These are phyloP conservation scores for Telenomus remus DNA, from an alignment of 1,140 invertebrate genomes.

Conservation along the genomic window DNA sequence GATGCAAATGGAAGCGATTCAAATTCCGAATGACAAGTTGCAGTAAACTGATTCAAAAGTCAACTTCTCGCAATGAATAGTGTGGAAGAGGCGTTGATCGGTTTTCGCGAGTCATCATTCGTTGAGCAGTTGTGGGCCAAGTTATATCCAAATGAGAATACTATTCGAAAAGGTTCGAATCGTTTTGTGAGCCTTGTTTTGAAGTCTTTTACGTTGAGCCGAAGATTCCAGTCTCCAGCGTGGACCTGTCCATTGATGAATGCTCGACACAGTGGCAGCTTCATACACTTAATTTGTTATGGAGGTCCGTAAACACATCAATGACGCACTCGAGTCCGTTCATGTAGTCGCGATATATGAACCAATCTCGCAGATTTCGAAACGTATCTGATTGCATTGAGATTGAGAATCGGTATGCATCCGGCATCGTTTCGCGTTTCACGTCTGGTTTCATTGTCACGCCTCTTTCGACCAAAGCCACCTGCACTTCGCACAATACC, in stretches of 20 bases:
- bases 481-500: constrained; percentile 78
- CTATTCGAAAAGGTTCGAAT: too few species aligned
- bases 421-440: constrained; percentile 77
- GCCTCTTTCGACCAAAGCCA: constrained; percentile 76
- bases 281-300: constrained; percentile 61
- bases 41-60: constrained; percentile 11
- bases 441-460: constrained; percentile 75
- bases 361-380: constrained; percentile 79
- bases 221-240: constrained; percentile 26
- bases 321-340: constrained; percentile 79
- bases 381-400: constrained; percentile 70
- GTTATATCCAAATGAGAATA: too few species aligned
- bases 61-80: constrained; percentile 23
- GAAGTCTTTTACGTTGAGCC: neutral
- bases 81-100: constrained; percentile 7
- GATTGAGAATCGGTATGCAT: constrained; percentile 72
- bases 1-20: constrained; percentile 20
- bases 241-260: constrained; percentile 47
- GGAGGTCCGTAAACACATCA: constrained; percentile 76
- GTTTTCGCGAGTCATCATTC: constrained; percentile 28
- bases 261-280: constrained; percentile 56
- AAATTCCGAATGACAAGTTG: neutral
- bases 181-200: neutral
- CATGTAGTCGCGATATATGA: constrained; percentile 82
- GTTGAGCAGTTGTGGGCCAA: constrained; percentile 1